Evolutionary conservation across 2,888 invertebrate species (phyloP), one percentile per base, ranked within the genome.

Genomic region (Busseola fusca): DNA sequence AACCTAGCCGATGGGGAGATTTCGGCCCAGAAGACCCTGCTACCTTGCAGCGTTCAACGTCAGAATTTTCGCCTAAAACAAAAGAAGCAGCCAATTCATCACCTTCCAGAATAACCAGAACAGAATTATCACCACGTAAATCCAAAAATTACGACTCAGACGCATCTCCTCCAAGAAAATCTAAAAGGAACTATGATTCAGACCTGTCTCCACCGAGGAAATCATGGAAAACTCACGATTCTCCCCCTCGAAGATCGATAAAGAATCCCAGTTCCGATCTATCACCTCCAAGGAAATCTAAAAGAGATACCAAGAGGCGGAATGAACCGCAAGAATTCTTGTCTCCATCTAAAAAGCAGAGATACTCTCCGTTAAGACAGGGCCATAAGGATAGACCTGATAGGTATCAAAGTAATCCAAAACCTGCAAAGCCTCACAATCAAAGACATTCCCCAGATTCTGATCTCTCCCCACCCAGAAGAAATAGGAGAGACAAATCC

Each of bases 1-100:
- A 91, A 77, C 87, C 87, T 5, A 91, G 91, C 59, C 87, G 92
- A 3, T 92, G 92, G 92, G 91, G 89, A 37, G 83, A 88, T 42
- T 81, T 72, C 7, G 64, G 74, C 1, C 71, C 73, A 9, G 84
- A 79, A 72, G 73, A 74, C 40, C 73, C 73, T 40, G 71, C 81
- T 12, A 75, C 69, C 37, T 65, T 68, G 10, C 82, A 65, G 34
- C 56, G 59, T 21, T 34, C 69, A 21, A 83, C 75, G 60, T 81
- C 83, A 37, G 86, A 87, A 63, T 48, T 84, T 69, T 81, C 82
- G 10, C 72, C 78, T 14, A 63, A 34, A 56, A 74, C 12, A 27
- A 14, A 30, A 21, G 70, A 67, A 12, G 34, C n/a, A 10, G 59
- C 14, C 56, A 59, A 69, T 57, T 27, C 52, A 21, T 93, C 91